phyloP scores from a whole-genome alignment of 1,140 invertebrate species.

The Leguminivora glycinivorella region DNA sequence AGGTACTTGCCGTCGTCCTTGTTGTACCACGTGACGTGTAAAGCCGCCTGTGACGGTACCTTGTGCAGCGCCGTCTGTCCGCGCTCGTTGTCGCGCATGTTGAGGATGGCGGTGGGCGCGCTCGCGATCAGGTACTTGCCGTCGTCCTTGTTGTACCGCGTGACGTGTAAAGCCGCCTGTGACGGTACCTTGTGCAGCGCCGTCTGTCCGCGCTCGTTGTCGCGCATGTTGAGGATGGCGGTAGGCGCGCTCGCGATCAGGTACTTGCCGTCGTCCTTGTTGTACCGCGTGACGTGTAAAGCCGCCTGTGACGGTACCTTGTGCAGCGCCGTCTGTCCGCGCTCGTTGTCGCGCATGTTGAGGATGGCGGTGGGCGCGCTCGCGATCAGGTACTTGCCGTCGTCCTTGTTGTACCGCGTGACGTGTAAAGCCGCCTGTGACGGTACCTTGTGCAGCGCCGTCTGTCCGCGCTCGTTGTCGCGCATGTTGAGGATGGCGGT shows the following conservation, averaged over 20 bases:
- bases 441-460: slow-evolving; percentile 89
- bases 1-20: slow-evolving; percentile 95
- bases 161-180: slow-evolving; percentile 94
- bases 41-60: too few relatives aligned
- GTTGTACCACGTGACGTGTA: too few relatives aligned
- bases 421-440: too few relatives aligned
- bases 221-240: too few relatives aligned
- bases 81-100: slow-evolving; percentile 93
- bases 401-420: slow-evolving; percentile 85
- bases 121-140: too few relatives aligned
- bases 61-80: slow-evolving; percentile 96
- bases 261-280: too few relatives aligned
- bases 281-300: slow-evolving; percentile 91
- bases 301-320: slow-evolving; percentile 90
- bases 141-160: too few relatives aligned
- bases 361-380: slow-evolving; percentile 89
- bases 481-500: slow-evolving; percentile 91
- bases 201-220: too few relatives aligned
- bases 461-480: slow-evolving; percentile 94
- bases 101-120: too few relatives aligned
- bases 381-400: slow-evolving; percentile 93
- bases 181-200: slow-evolving; percentile 88
- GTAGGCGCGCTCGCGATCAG: too few relatives aligned
- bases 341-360: too few relatives aligned
- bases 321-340: slow-evolving; percentile 90